Conservation (phyloP, 2,888 invertebrate species). For the Sphaeridia pumilis region DNA sequence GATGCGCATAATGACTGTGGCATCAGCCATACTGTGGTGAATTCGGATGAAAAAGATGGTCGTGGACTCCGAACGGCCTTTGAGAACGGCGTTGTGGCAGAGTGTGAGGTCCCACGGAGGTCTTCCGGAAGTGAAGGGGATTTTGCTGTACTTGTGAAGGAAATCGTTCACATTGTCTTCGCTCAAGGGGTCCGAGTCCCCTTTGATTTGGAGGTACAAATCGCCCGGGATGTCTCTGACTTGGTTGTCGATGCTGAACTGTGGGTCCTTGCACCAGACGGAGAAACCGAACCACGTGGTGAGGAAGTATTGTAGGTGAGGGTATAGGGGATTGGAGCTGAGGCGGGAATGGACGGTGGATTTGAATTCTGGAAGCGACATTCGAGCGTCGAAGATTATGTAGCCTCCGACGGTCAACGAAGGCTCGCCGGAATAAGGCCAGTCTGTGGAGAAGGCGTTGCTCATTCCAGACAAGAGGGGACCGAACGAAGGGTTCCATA, state of each 20-base stretch:
- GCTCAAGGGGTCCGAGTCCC: background rate
- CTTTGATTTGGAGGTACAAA: background rate
- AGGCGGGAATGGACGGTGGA: background rate
- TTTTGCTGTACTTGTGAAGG: background rate
- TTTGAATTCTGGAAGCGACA: background rate
- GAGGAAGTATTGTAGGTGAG: conserved; percentile 1
- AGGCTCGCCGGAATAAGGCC: background rate
- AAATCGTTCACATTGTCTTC: background rate
- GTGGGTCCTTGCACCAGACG: background rate
- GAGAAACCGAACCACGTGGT: conserved; percentile 6
- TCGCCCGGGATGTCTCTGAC: background rate
- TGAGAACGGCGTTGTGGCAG: background rate
- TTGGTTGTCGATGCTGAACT: conserved; percentile 1
- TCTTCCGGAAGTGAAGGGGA: background rate
- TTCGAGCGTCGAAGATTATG: background rate
- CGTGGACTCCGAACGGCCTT: background rate
- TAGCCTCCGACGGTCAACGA: background rate
- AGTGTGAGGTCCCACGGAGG: conserved; percentile 2
- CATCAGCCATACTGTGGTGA: conserved; percentile 4
- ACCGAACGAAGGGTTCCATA: background rate
- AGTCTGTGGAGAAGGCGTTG: conserved; percentile 1
- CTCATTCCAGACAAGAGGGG: conserved; percentile 2
- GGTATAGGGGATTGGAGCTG: background rate
- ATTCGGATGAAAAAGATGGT: background rate
- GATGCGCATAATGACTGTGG: background rate